Evolutionary conservation across 2,113 vertebrate genomes (phyloP), one percentile per base, ranked within the genome.

Genomic region (Chrysemys picta): DNA sequence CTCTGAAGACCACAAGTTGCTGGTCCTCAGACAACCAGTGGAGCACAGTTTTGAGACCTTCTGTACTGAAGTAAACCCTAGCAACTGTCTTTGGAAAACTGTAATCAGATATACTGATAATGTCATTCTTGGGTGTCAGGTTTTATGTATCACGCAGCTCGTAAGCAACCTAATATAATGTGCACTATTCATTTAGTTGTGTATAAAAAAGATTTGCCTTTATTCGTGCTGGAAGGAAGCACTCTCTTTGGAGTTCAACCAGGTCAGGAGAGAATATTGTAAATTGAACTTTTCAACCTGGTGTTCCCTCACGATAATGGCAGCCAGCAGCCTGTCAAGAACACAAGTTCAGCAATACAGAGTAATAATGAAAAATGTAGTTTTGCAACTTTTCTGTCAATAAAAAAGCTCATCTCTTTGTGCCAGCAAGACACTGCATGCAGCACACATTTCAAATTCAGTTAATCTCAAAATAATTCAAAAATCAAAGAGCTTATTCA

Each of bases 391-490:
- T 95, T 98, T 97, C 93, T 97, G 97, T 98, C 98, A 97, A 98
- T 98, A 98, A 97, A 93, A 97, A 97, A 98, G 94, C 97, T 97
- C 98, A 98, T 98, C 94, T 96, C 96, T 98, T 98, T 97, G 95
- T 96, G 96, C 91, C 97, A 97, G 98, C 97, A 97, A 97, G 97
- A 96, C 97, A 92, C 95, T 97, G 97, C 96, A 97, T 91, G 96
- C 97, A 97, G 97, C 95, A 88, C 97, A 97, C 97, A 98, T 98
- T 98, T 98, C 98, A 98, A 98, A 98, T 98, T 98, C 97, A 98
- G 96, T 98, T 98, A 98, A 98, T 98, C 98, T 98, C 96, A 97
- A 96, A 98, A 98, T 98, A 98, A 98, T 98, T 98, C 97, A 97
- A 96, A 98, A 98, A 98, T 98, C 98, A 98, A 98, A 98, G 97